Base-by-base conservation (phyloP, 1,140 invertebrate species). In the Drosophila navojoa region DNA sequence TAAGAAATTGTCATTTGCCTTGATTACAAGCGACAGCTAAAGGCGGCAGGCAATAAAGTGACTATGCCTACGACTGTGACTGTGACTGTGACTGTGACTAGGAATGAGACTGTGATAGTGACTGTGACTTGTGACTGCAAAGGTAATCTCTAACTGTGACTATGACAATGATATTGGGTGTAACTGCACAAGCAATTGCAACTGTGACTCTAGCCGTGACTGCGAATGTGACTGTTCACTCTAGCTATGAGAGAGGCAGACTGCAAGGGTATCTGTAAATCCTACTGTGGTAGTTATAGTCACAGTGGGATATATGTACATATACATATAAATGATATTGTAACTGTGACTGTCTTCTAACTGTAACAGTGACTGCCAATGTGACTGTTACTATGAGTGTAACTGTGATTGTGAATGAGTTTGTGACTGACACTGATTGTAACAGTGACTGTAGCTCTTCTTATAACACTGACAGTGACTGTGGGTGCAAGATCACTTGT, bases 1-100 rank as follows among this genome's bases (percentile, higher is more conserved):
- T 86, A 86, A 86, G 84, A 87, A 82, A 70, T 73, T 79, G 72
- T 82, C 82, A 86, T 77, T 81, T 54, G 52, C 53, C 25, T 54
- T 62, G 76, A 76, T 76, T 67, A 66, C 29, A 49, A 22, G 15
- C 71, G 45, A 61, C 61, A 7, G 3, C 2, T 10, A 11, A 11
- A 44, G 27, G 32, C 47, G 35, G 32, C 19, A 42, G 27, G 19
- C 22, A 60, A 57, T 16, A 60, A 35, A n/a, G 52, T 19, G 10
- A 49, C 49, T 45, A 22, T 5, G 16, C 38, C 35, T 69, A 19
- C 2, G 52, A 53, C 45, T 58, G 47, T 19, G n/a, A 29, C 22
- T 59, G 45, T 19, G 32, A 59, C 47, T 44, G 50, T n/a, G 11
- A 22, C 3, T 25, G 55, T 11, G 15, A 53, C 16, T 38, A 19